Percentiles rank a stretch among this genome's conserved stretches.
Conservation (phyloP, 1,140 invertebrate species). For the Brachionus calyciflorus region DNA sequence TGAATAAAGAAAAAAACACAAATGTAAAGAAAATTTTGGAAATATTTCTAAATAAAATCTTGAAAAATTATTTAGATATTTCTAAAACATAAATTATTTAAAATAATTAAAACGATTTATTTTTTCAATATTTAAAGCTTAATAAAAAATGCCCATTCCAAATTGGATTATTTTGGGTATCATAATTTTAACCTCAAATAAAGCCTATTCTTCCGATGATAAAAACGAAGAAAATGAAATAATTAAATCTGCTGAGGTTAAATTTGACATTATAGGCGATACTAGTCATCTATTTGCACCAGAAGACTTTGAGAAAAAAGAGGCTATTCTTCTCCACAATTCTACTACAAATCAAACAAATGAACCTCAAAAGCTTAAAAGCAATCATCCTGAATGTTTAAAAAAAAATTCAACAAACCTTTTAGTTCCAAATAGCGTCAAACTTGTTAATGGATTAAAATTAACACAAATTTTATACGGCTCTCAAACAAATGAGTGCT, state of each 20-base stretch:
- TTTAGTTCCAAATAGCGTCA: not conserved
- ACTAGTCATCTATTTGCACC: slow-evolving; percentile 31
- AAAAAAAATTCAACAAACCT: not conserved
- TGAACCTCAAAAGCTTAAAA: not conserved
- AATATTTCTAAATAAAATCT: too few relatives aligned
- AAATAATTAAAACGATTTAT: too few relatives aligned
- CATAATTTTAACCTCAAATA: too few relatives aligned
- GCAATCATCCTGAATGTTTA: not conserved
- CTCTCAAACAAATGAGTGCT: slow-evolving; percentile 66
- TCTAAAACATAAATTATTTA: too few relatives aligned
- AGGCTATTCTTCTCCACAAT: not conserved
- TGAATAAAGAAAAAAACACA: too few relatives aligned
- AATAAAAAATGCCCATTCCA: too few relatives aligned
- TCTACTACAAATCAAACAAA: not conserved
- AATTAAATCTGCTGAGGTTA: not conserved
- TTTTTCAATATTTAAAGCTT: too few relatives aligned
- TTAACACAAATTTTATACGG: not conserved
- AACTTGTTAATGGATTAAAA: slow-evolving; percentile 16
- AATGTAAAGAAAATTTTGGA: too few relatives aligned
- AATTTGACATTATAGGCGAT: slow-evolving; percentile 33
- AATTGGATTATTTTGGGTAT: too few relatives aligned
- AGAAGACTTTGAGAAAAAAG: slow-evolving; percentile 43
- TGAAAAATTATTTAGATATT: too few relatives aligned
- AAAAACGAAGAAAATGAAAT: slow-evolving; percentile 19
- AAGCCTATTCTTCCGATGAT: too few relatives aligned